A percentile compares a stretch with the other conserved stretches of the same genome.
phyloP scores from a whole-genome alignment of 2,113 vertebrate species.

The Struthidea cinerea region DNA sequence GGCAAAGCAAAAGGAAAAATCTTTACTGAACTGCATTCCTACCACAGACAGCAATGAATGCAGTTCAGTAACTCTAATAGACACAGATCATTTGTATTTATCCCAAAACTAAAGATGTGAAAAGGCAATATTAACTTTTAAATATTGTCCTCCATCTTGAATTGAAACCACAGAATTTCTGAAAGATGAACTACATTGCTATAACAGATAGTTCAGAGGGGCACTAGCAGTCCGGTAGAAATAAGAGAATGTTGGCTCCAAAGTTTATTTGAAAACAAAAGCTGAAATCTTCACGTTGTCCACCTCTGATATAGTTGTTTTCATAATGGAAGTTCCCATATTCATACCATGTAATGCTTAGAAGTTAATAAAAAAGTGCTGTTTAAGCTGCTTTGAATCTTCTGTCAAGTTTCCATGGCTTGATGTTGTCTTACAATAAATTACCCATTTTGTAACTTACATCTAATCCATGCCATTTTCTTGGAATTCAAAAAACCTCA shows the following conservation, averaged over 20 bases:
- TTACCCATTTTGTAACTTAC: conserved; percentile 81
- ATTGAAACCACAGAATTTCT: conserved; percentile 69
- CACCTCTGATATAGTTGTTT: conserved; percentile 75
- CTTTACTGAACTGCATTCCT: conserved; percentile 32
- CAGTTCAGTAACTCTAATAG: conserved; percentile 47
- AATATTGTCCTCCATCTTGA: conserved; percentile 67
- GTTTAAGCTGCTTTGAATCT: conserved; percentile 85
- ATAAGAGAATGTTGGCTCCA: conserved; percentile 69
- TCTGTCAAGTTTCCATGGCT: conserved; percentile 94
- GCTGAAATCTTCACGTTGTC: conserved; percentile 71
- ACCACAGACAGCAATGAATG: conserved; percentile 28
- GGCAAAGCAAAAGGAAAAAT: conserved; percentile 28
- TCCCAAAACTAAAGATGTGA: conserved; percentile 62
- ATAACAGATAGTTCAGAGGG: conserved; percentile 71
- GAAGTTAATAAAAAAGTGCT: conserved; percentile 83
- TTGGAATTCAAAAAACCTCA: conserved; percentile 87
- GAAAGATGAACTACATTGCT: conserved; percentile 66
- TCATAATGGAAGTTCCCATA: conserved; percentile 71
- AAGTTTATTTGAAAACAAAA: conserved; percentile 70
- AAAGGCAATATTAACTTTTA: conserved; percentile 71
- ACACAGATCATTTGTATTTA: conserved; percentile 44
- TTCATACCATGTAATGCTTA: conserved; percentile 76
- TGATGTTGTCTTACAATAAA: conserved; percentile 92
- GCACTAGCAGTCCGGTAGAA: conserved; percentile 67
- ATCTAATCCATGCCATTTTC: conserved; percentile 85